These are phyloP conservation scores for Megaceryle maxima DNA, from an alignment of 2,113 vertebrate species.

Conservation along the genomic window DNA sequence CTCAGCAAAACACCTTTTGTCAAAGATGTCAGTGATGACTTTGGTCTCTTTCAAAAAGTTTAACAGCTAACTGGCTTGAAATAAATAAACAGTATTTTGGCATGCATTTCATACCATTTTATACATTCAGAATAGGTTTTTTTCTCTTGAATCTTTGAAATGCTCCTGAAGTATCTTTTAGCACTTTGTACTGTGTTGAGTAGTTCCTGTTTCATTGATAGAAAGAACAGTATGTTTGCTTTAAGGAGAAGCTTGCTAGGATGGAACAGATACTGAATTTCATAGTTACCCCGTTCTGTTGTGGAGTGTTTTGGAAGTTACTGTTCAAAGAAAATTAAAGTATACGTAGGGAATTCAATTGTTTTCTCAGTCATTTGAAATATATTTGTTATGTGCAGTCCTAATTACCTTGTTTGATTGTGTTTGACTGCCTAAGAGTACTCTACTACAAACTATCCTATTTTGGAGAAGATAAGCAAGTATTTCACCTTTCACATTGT, in stretches of 20 bases:
- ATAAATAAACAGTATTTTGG: neutral
- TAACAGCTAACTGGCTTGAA: neutral
- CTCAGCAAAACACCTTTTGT: neutral
- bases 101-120: neutral
- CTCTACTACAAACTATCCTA: neutral
- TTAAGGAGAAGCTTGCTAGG: neutral
- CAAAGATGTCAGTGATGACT: neutral
- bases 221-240: neutral
- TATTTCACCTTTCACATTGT: neutral
- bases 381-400: neutral
- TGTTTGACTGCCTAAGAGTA: neutral
- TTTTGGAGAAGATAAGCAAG: neutral
- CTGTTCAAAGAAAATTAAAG: neutral
- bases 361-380: neutral
- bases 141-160: neutral
- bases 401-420: neutral
- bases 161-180: neutral
- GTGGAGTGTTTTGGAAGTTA: neutral
- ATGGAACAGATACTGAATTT: neutral
- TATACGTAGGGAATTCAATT: neutral
- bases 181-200: neutral
- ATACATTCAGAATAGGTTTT: neutral
- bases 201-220: neutral
- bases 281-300: neutral
- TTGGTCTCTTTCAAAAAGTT: neutral